Evolutionary conservation across 2,113 vertebrate genomes (phyloP).

Genomic region (Nothocercus julius): DNA sequence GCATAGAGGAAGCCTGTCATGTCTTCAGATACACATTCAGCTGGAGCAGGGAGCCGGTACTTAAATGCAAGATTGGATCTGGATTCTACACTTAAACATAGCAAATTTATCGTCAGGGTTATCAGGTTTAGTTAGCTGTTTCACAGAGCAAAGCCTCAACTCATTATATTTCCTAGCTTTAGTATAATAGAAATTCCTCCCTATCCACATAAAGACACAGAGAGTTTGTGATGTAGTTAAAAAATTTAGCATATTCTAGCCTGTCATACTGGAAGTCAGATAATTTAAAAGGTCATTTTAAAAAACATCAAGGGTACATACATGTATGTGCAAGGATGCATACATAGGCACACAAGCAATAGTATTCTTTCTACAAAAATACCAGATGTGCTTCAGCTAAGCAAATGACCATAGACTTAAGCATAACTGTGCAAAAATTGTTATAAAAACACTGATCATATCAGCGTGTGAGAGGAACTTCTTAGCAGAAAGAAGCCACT

Average conservation of each 20-base stretch:
- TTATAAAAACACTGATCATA: background rate
- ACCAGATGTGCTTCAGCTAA: background rate
- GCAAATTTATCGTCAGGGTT: background rate
- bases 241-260: background rate
- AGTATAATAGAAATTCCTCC: background rate
- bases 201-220: background rate
- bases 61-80: background rate
- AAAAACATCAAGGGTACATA: background rate
- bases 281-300: background rate
- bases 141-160: background rate
- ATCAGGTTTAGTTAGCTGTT: background rate
- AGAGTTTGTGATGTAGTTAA: background rate
- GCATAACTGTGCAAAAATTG: background rate
- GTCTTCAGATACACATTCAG: background rate
- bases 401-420: background rate
- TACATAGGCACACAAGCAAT: rapidly evolving
- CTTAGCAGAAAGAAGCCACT: background rate
- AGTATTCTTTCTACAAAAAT: background rate
- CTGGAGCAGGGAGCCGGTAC: background rate
- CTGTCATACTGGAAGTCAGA: background rate
- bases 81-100: background rate
- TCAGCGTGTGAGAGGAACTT: background rate
- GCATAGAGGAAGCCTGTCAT: rapidly evolving
- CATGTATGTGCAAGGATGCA: no score
- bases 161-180: background rate